These are phyloP conservation scores for Carposina sasakii DNA, from an alignment of 1,140 invertebrate species.

Conservation along the genomic window DNA sequence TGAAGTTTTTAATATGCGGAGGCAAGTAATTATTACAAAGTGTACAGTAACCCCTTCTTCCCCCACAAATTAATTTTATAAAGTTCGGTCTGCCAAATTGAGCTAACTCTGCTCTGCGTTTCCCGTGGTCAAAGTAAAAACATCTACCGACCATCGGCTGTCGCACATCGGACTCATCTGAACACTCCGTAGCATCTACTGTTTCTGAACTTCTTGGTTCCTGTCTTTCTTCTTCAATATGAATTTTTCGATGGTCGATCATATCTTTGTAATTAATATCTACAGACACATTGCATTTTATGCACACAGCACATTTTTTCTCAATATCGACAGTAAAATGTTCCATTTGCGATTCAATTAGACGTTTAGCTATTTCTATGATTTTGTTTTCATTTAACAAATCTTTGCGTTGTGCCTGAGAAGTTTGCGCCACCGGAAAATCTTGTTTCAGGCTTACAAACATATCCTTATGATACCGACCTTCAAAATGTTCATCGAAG, in stretches of 20 bases:
- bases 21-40: conserved; percentile 35
- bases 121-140: conserved; percentile 31
- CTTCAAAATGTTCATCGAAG: conserved; percentile 17
- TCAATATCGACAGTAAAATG: conserved; percentile 19
- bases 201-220: too few relatives aligned
- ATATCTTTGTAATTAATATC: conserved; percentile 7
- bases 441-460: too few relatives aligned
- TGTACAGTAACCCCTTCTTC: conserved; percentile 32
- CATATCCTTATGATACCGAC: too few relatives aligned
- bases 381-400: conserved; percentile 8
- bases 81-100: conserved; percentile 36
- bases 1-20: conserved; percentile 31
- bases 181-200: too few relatives aligned
- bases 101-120: conserved; percentile 31
- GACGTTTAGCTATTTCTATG: conserved; percentile 4
- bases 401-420: too few relatives aligned
- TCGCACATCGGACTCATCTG: too few relatives aligned
- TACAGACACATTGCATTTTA: conserved; percentile 12
- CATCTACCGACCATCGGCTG: too few relatives aligned
- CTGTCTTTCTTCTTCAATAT: conserved; percentile 1
- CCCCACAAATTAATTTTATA: conserved; percentile 39
- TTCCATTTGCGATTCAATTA: conserved; percentile 13
- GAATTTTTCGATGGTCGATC: conserved; percentile 14
- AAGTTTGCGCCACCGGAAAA: too few relatives aligned
- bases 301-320: conserved; percentile 25